Base-by-base conservation (phyloP, 2,888 invertebrate species). In the Athetis lepigone region DNA sequence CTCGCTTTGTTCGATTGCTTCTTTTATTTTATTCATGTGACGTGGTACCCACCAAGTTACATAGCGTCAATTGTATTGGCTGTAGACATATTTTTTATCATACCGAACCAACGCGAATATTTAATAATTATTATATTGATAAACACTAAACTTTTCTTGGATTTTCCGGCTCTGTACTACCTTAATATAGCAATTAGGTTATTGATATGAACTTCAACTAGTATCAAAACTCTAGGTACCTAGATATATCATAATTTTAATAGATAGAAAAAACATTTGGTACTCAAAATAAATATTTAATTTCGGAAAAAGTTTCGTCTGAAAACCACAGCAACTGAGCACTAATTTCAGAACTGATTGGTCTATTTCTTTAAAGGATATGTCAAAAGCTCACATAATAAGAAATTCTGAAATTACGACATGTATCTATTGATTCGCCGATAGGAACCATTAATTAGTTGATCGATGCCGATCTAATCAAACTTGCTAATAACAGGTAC, bases 1-100 rank as follows among this genome's bases (percentile, higher is more conserved):
- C 82, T 81, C 69, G 50, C 58, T 60, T 59, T 45, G n/a, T n/a
- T n/a, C 68, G 83, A 84, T 86, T 84, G 80, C 84, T 83, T n/a
- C 80, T 82, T 82, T 83, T 77, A 79, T 81, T 70, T 29, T 74
- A 71, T 73, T 79, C 69, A 54, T 59, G 70, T 61, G 74, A 82
- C 80, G 77, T 77, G 51, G 72, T 57, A n/a, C n/a, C n/a, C n/a
- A n/a, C n/a, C n/a, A n/a, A 55, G 69, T 56, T 60, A 49, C 64
- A n/a, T n/a, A 61, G 39, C 40, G 2, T 40, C 21, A 21, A 7
- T 11, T 13, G 13, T 25, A 13, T 18, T 16, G 6, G 13, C 13
- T 42, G 9, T 19, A 6, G 5, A 19, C 7, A 37, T 16, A 1
- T 4, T 7, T 7, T 23, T 5, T 5, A 29, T 29, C 9, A 29